Base-by-base conservation (phyloP, 2,888 invertebrate species). In the Cryptus viduatorius region DNA sequence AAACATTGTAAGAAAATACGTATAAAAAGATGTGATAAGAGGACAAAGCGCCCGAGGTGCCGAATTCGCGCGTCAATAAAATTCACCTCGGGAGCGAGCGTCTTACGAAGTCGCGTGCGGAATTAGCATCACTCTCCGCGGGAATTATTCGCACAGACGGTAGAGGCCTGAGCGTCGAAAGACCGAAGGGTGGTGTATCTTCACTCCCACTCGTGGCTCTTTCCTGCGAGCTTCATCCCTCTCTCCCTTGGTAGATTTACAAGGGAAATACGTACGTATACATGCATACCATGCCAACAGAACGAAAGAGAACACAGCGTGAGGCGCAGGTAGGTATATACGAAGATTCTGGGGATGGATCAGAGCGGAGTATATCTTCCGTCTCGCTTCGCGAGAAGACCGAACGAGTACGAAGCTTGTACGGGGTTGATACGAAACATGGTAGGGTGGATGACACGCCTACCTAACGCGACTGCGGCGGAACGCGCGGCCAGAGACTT, bases 391-490 rank as follows among this genome's bases (percentile, higher is more conserved):
- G n/a, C 61, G 14, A 24, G 44, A 73, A 61, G 44, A 61, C 59
- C 29, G 61, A 73, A 59, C 29, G 42, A 48, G 68, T 46, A 61
- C 61, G 31, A 31, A 61, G 61, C 31, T 61, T 31, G 61, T 31
- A 61, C 29, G 31, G 59, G 61, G 48, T 48, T 48, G 73, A 64
- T 46, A 72, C 53, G 84, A 69, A 59, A 71, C 64, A 76, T 50
- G 76, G 53, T 76, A 82, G 73, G 77, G 87, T 85, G 88, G 89
- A 83, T 89, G 92, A 91, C 92, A 92, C 92, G 91, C 91, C 91
- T 92, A 92, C 91, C 90, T 88, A 90, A 90, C 90, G 88, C 91
- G 91, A 90, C 91, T 92, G 93, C 92, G 92, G 91, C 91, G 91
- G 89, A 91, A 92, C 90, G 91, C 85, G 79, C 90, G 91, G 91